Percentiles rank a stretch among this genome's conserved stretches.
These are phyloP conservation scores for Callionymus lyra DNA, from an alignment of 2,113 vertebrate species.

Conservation along the genomic window DNA sequence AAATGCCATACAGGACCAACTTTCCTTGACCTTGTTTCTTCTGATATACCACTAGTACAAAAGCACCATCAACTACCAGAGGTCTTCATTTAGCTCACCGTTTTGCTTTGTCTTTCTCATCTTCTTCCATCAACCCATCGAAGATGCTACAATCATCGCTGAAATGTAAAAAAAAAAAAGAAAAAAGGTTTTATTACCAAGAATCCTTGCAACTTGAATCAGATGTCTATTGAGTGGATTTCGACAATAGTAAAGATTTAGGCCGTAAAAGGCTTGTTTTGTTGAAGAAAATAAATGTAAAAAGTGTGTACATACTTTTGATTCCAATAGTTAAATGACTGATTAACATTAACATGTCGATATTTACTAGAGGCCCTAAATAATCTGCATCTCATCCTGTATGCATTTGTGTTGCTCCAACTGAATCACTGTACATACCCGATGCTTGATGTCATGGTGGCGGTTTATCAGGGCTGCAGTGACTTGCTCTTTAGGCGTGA, in stretches of 20 bases:
- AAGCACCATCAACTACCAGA: background rate
- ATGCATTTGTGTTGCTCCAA: background rate
- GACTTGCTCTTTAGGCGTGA: conserved; percentile 60
- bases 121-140: conserved; percentile 98
- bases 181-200: too few species aligned
- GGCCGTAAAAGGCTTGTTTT: too few species aligned
- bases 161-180: conserved; percentile 26
- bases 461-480: conserved; percentile 62
- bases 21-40: background rate
- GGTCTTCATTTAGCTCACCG: conserved; percentile 62
- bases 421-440: conserved; percentile 37
- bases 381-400: conserved; percentile 2
- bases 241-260: too few species aligned
- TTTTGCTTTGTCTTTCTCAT: conserved; percentile 98
- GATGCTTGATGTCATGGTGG: conserved; percentile 69
- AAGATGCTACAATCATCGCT: conserved; percentile 98
- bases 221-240: too few species aligned
- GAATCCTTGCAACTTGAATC: too few species aligned
- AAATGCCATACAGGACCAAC: background rate
- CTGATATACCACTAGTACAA: too few species aligned
- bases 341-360: too few species aligned
- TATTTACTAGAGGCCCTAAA: conserved; percentile 1
- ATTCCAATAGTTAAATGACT: too few species aligned
- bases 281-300: too few species aligned
- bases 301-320: too few species aligned